These are phyloP conservation scores for Halcyon chelicuti DNA, from an alignment of 2,797 vertebrate genomes.

Conservation along the genomic window DNA sequence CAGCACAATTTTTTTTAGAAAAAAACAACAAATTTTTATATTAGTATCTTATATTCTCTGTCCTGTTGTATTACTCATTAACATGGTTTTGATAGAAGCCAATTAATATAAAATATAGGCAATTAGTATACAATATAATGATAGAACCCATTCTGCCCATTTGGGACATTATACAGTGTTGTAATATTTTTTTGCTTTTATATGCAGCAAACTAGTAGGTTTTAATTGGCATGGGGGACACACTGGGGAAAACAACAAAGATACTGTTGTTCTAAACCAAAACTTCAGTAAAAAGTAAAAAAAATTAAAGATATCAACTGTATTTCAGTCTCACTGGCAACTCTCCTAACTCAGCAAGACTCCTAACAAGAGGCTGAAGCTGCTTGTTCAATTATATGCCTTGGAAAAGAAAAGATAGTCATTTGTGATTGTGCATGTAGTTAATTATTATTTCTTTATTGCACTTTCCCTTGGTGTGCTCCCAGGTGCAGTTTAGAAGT, in stretches of 20 bases:
- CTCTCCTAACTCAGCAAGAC: background rate
- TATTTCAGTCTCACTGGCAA: background rate
- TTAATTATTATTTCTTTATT: background rate
- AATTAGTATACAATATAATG: background rate
- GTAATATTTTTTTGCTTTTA: background rate
- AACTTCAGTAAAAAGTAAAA: background rate
- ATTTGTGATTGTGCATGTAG: accelerated
- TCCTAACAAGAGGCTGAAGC: background rate
- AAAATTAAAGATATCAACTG: background rate
- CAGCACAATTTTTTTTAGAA: background rate
- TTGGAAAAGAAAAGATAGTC: background rate
- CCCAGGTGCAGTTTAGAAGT: background rate
- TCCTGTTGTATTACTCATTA: background rate
- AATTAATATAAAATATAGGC: background rate
- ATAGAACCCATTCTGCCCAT: background rate
- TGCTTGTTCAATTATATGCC: background rate
- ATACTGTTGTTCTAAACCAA: background rate
- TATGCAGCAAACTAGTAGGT: background rate
- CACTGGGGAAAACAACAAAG: background rate
- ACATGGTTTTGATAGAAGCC: background rate
- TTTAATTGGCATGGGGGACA: background rate
- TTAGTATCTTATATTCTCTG: background rate
- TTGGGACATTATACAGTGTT: background rate
- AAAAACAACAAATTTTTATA: too few relatives aligned
- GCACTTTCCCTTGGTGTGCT: background rate